Percentiles rank a stretch among this genome's conserved stretches.
phyloP scores from a whole-genome alignment of 2,113 vertebrate genomes.

The Nibea coibor region DNA sequence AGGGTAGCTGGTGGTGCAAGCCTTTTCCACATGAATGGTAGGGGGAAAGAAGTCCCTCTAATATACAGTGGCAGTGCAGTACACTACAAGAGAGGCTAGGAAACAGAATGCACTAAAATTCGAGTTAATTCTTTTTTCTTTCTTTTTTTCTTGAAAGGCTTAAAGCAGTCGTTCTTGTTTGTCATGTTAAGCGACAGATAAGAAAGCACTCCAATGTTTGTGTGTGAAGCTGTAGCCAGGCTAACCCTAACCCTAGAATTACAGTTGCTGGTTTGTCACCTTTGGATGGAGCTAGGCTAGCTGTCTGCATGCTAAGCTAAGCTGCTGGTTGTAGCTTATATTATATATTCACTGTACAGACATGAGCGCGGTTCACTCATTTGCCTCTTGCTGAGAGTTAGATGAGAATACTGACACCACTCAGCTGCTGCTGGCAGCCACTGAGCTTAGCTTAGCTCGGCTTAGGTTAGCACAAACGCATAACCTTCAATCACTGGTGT shows the following conservation, averaged over 20 bases:
- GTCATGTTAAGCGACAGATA: too few relatives aligned
- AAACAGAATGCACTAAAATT: conserved; percentile 54
- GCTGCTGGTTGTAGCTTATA: too few relatives aligned
- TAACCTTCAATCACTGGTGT: too few relatives aligned
- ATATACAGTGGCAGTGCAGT: conserved; percentile 69
- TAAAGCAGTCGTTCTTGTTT: not conserved
- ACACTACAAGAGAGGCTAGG: conserved; percentile 37
- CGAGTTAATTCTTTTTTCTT: conserved; percentile 42
- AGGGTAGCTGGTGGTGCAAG: conserved; percentile 80
- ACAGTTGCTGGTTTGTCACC: not conserved
- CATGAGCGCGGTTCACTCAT: too few relatives aligned
- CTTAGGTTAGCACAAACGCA: not conserved
- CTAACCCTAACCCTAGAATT: not conserved
- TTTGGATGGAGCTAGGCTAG: too few relatives aligned
- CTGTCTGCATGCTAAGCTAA: too few relatives aligned
- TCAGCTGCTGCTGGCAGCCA: not conserved
- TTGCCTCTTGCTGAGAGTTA: too few relatives aligned
- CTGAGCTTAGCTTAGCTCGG: not conserved
- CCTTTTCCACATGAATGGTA: conserved; percentile 81
- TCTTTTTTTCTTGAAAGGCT: not conserved
- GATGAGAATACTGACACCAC: too few relatives aligned
- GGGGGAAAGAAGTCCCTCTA: conserved; percentile 64
- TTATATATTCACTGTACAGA: too few relatives aligned
- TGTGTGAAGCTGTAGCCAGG: not conserved
- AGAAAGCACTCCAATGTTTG: too few relatives aligned